Conservation (phyloP, 2,888 invertebrate genomes). For the Thereva nobilitata region DNA sequence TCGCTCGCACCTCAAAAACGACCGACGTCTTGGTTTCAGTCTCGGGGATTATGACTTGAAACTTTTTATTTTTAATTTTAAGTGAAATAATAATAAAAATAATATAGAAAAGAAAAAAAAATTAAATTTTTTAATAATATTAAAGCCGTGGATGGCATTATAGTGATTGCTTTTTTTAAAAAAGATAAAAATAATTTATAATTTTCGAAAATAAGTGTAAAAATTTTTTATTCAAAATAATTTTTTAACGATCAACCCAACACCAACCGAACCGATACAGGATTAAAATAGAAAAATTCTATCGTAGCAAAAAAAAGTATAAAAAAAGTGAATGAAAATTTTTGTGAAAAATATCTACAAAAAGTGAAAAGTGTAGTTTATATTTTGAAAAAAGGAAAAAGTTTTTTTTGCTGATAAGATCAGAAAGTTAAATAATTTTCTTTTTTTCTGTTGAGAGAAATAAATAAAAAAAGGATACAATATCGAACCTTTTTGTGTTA, state of each 20-base stretch:
- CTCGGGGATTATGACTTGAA: conserved; percentile 61
- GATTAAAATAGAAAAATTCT: conserved; percentile 11
- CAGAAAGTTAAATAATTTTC: no score
- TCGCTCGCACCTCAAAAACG: conserved; percentile 90
- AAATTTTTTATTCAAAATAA: conserved; percentile 7
- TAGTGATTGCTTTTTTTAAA: conserved; percentile 38
- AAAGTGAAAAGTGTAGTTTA: background rate
- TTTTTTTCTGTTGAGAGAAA: no score
- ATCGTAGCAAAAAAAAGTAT: no score
- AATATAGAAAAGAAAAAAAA: conserved; percentile 43
- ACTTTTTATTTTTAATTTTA: conserved; percentile 47
- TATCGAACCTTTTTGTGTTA: no score
- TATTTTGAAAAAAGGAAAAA: conserved; percentile 40
- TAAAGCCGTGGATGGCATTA: conserved; percentile 60
- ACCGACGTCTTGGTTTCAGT: conserved; percentile 82
- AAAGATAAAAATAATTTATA: no score
- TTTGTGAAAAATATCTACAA: conserved; percentile 4
- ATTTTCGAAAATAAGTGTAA: conserved; percentile 19
- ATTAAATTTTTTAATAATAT: conserved; percentile 44
- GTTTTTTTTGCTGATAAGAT: conserved; percentile 43
- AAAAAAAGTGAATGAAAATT: no score
- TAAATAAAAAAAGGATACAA: no score
- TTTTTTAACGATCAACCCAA: conserved; percentile 29
- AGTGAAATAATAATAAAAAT: conserved; percentile 49
- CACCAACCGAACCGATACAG: conserved; percentile 19